Conservation (phyloP, 2,888 invertebrate species). For the Caenorhabditis afra region DNA sequence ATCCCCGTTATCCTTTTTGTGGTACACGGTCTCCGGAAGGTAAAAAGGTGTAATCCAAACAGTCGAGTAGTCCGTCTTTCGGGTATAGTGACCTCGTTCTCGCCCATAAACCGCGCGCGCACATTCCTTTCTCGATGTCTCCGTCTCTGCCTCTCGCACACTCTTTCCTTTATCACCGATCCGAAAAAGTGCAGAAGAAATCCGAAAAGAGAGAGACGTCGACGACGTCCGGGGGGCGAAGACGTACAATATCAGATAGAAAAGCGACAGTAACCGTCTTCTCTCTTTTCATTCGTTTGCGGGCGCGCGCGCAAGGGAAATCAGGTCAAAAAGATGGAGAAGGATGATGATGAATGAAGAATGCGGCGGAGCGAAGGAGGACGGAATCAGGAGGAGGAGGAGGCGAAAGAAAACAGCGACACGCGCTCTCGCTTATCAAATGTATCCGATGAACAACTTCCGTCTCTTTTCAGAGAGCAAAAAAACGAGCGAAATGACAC, state of each 20-base stretch:
- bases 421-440: constrained; percentile 48
- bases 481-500: neutral
- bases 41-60: constrained; percentile 52
- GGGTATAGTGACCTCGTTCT: constrained; percentile 51
- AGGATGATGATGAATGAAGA: constrained; percentile 52
- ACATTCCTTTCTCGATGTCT: constrained; percentile 46
- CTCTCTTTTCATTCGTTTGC: constrained; percentile 28
- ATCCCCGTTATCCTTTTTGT: too few species aligned
- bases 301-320: constrained; percentile 39
- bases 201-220: constrained; percentile 20
- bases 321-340: constrained; percentile 57
- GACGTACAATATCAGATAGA: constrained; percentile 52
- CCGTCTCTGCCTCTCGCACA: constrained; percentile 14
- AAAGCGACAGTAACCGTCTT: constrained; percentile 51
- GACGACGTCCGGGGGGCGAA: constrained; percentile 9
- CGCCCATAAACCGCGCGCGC: constrained; percentile 54
- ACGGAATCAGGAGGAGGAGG: neutral
- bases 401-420: constrained; percentile 18
- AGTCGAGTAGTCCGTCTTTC: constrained; percentile 44
- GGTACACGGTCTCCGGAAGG: too few species aligned
- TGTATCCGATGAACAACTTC: neutral
- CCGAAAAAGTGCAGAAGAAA: constrained; percentile 31
- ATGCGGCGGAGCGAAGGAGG: constrained; percentile 14
- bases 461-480: neutral
- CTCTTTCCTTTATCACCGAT: constrained; percentile 50